phyloP scores from a whole-genome alignment of 1,140 invertebrate species.

The Aphaenogaster floridana region DNA sequence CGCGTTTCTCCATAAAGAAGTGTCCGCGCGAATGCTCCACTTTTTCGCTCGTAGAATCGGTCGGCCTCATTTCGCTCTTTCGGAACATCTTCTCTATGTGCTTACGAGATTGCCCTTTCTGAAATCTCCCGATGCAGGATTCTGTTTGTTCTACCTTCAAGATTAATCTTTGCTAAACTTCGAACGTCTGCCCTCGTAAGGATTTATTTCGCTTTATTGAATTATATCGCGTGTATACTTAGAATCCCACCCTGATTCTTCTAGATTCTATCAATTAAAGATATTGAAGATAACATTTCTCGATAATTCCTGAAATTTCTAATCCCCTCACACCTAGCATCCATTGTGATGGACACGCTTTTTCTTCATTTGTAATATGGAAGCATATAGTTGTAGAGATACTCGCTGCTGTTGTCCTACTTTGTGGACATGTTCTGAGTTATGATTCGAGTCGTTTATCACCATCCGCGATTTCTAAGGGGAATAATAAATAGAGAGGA shows the following conservation, averaged over 20 bases:
- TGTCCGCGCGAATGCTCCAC: slow-evolving; percentile 17
- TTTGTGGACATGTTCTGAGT: slow-evolving; percentile 60
- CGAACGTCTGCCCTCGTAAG: not conserved
- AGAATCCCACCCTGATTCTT: not conserved
- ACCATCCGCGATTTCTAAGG: slow-evolving; percentile 45
- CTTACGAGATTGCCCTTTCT: not conserved
- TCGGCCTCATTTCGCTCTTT: slow-evolving; percentile 15
- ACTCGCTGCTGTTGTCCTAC: slow-evolving; percentile 52
- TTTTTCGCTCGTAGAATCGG: slow-evolving; percentile 9
- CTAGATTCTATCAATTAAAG: not conserved
- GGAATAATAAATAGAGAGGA: slow-evolving; percentile 55
- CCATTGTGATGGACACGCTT: slow-evolving; percentile 43
- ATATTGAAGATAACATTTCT: not conserved
- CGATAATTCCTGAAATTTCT: slow-evolving; percentile 32
- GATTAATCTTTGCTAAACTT: not conserved
- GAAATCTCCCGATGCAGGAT: not conserved
- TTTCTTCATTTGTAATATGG: slow-evolving; percentile 61
- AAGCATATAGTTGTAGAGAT: slow-evolving; percentile 50
- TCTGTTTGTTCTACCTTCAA: not conserved
- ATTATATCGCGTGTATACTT: not conserved
- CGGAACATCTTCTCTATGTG: not conserved
- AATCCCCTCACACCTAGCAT: slow-evolving; percentile 18
- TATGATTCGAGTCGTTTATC: slow-evolving; percentile 63
- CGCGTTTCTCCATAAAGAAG: slow-evolving; percentile 9
- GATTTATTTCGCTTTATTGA: not conserved